Evolutionary conservation across 2,888 invertebrate species (phyloP).

Genomic region (Dryococelus australis): DNA sequence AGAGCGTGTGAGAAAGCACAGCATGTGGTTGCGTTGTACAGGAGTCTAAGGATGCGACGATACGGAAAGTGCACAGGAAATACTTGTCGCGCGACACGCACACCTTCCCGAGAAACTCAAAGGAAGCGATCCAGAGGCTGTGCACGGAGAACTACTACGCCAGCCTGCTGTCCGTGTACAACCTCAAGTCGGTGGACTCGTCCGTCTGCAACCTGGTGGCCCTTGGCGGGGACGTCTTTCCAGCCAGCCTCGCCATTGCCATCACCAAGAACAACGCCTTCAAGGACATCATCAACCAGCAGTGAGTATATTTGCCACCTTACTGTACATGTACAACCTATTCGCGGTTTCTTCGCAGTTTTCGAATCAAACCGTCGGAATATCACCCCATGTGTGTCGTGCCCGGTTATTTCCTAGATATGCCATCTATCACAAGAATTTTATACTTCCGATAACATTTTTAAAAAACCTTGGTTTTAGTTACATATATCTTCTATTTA

Average conservation of each 20-base stretch:
- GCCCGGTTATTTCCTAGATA: no score
- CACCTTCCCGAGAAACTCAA: background rate
- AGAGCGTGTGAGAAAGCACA: no score
- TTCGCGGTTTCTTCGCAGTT: no score
- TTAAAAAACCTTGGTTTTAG: no score
- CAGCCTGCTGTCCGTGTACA: background rate
- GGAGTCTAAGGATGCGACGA: background rate
- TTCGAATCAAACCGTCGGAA: no score
- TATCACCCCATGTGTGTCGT: no score
- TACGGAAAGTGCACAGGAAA: constrained; percentile 27
- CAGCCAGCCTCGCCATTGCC: constrained; percentile 33
- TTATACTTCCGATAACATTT: no score
- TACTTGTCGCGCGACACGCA: background rate
- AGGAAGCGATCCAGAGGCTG: constrained; percentile 17
- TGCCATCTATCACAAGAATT: no score
- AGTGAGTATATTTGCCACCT: background rate
- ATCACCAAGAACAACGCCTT: constrained; percentile 21
- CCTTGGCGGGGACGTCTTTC: constrained; percentile 11
- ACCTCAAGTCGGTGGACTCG: background rate
- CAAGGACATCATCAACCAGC: background rate
- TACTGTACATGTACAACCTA: no score
- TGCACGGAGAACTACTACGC: constrained; percentile 10
- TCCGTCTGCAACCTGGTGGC: constrained; percentile 21
- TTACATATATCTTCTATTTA: no score
- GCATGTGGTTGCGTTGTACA: background rate